A percentile compares a stretch with the other conserved stretches of the same genome.
These are phyloP conservation scores for Philypnodon macrostomus DNA, from an alignment of 2,797 vertebrate species.

Conservation along the genomic window DNA sequence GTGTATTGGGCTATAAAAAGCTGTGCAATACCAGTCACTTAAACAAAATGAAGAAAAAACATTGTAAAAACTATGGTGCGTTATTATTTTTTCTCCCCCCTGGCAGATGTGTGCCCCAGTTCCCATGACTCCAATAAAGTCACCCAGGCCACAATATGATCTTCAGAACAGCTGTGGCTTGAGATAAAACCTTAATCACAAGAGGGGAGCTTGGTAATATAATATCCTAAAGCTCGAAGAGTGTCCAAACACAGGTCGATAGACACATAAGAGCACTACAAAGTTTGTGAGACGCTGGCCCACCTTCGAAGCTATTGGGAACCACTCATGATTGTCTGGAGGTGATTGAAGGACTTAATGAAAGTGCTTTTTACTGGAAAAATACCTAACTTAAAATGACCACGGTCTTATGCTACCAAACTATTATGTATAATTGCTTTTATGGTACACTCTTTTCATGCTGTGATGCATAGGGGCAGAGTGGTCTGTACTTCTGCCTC, in stretches of 20 bases:
- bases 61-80: not conserved
- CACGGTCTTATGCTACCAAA: too few relatives aligned
- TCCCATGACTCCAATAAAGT: slow-evolving; percentile 52
- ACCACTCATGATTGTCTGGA: slow-evolving; percentile 33
- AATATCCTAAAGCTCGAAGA: slow-evolving; percentile 68
- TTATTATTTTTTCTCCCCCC: slow-evolving; percentile 12
- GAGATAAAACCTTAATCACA: slow-evolving; percentile 73
- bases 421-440: too few relatives aligned
- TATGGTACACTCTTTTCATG: too few relatives aligned
- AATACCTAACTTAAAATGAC: too few relatives aligned
- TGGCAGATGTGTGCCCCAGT: slow-evolving; percentile 46
- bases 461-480: too few relatives aligned
- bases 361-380: slow-evolving; percentile 27
- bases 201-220: slow-evolving; percentile 65
- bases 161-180: slow-evolving; percentile 68
- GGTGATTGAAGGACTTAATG: slow-evolving; percentile 39
- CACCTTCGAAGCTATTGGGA: slow-evolving; percentile 36
- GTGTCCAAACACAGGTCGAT: slow-evolving; percentile 46
- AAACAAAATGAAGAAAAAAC: slow-evolving; percentile 12
- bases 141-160: slow-evolving; percentile 53
- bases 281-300: slow-evolving; percentile 45
- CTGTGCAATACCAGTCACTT: not conserved
- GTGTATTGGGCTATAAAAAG: not conserved
- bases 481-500: too few relatives aligned
- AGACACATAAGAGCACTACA: slow-evolving; percentile 57